phyloP scores from a whole-genome alignment of 2,888 invertebrate genomes.

The Caenorhabditis becei region DNA sequence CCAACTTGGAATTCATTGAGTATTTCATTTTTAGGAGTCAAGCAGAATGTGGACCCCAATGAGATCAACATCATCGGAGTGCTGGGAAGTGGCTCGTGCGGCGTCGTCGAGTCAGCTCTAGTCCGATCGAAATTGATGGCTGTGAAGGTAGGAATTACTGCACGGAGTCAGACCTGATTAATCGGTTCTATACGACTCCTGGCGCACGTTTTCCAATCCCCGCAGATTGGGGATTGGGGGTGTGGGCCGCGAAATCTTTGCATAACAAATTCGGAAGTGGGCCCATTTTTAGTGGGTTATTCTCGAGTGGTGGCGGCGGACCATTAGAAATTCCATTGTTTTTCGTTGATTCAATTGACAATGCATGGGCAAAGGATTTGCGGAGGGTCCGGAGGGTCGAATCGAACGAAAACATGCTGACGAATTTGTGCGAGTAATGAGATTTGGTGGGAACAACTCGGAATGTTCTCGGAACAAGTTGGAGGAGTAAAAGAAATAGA shows the following conservation, averaged over 20 bases:
- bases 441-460: slow-evolving; percentile 10
- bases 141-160: slow-evolving; percentile 56
- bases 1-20: neutral
- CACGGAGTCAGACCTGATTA: slow-evolving; percentile 6
- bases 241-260: slow-evolving; percentile 42
- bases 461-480: neutral
- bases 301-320: slow-evolving; percentile 31
- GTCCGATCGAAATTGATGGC: slow-evolving; percentile 52
- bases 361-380: slow-evolving; percentile 24
- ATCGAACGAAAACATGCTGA: slow-evolving; percentile 25
- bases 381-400: neutral
- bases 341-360: slow-evolving; percentile 50
- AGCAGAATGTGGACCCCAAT: slow-evolving; percentile 44
- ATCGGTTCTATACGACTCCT: slow-evolving; percentile 10
- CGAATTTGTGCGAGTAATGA: slow-evolving; percentile 11
- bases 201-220: neutral
- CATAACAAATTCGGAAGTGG: slow-evolving; percentile 41
- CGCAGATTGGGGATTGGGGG: neutral
- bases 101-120: slow-evolving; percentile 56
- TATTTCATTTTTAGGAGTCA: slow-evolving; percentile 30
- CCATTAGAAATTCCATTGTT: slow-evolving; percentile 58
- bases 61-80: slow-evolving; percentile 58
- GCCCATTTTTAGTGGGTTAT: slow-evolving; percentile 37
- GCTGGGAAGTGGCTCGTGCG: slow-evolving; percentile 61
- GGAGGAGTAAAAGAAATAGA: neutral